phyloP scores from a whole-genome alignment of 1,140 invertebrate species.

The Drosophila tani region DNA sequence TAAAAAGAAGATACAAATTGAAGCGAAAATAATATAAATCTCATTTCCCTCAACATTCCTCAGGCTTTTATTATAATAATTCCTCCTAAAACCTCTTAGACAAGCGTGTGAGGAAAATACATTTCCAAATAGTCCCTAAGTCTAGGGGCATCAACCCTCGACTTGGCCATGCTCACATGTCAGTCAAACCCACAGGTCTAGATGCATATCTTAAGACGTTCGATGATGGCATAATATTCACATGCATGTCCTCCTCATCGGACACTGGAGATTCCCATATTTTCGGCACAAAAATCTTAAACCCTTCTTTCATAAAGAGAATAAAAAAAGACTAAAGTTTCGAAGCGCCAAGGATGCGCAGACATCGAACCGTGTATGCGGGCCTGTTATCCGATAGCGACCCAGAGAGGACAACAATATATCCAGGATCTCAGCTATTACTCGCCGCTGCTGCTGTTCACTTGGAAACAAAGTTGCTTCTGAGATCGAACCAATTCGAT shows the following conservation, averaged over 20 bases:
- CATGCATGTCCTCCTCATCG: constrained; percentile 59
- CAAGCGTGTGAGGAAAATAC: neutral
- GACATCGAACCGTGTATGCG: constrained; percentile 73
- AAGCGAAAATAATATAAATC: neutral
- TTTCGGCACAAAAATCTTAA: constrained; percentile 69
- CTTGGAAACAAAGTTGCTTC: constrained; percentile 75
- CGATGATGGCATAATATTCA: constrained; percentile 70
- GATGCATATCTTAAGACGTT: constrained; percentile 68
- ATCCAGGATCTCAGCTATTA: constrained; percentile 43
- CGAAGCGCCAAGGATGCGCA: constrained; percentile 57
- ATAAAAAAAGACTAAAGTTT: constrained; percentile 73
- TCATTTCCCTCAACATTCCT: neutral
- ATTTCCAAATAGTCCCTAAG: constrained; percentile 11
- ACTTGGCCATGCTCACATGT: constrained; percentile 63
- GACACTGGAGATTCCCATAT: constrained; percentile 54
- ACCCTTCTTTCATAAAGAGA: constrained; percentile 53
- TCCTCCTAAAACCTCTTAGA: neutral
- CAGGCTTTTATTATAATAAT: neutral
- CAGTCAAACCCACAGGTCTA: constrained; percentile 61
- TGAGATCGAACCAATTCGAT: constrained; percentile 79
- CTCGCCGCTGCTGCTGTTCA: constrained; percentile 40
- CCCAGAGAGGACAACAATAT: constrained; percentile 10
- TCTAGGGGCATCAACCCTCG: constrained; percentile 38
- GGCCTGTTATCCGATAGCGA: constrained; percentile 77
- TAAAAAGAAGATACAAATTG: too few species aligned